Base-by-base conservation (phyloP, 2,888 invertebrate species). In the Andrena flavipes region DNA sequence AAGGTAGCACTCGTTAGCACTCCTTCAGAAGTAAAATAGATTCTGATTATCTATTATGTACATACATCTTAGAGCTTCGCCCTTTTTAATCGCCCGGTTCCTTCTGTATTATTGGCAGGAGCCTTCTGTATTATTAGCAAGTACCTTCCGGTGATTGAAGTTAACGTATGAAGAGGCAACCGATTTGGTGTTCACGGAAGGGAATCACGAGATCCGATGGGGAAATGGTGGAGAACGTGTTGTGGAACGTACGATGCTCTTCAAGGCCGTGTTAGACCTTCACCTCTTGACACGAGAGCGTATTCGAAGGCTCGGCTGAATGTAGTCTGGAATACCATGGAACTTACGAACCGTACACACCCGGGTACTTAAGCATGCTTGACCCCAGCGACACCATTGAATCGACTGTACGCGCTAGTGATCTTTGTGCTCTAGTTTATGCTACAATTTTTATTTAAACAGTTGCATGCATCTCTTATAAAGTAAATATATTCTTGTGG, bases 191-290 rank as follows among this genome's bases (percentile, higher is more conserved):
- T 82, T 85, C 71, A 71, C 85, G 85, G 88, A 87, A 88, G 85
- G 78, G 78, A 79, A 82, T 80, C 81, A 64, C 88, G 82, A 72
- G 83, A 79, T 71, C 74, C 87, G 87, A 88, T 77, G 87, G 87
- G 88, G 88, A 88, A 88, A 87, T 77, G 80, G 75, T 42, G 63
- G 82, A 65, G 82, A 87, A 69, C 84, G 84, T 83, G 87, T 87
- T 85, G 82, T 75, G 54, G 82, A 83, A 76, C 77, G 85, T 85
- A 88, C 84, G 87, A 84, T 87, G 72, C 88, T 90, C 88, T 87
- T 91, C 91, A 91, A 90, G 89, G 91, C 88, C 91, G 90, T 91
- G 89, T 88, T 90, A 88, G 91, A 91, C 90, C 91, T 91, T 92
- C 92, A 91, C 91, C 92, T 91, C 90, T 92, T 91, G 91, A 91